These are phyloP conservation scores for Mungos mungo DNA, from an alignment of 2,113 vertebrate genomes.

Conservation along the genomic window DNA sequence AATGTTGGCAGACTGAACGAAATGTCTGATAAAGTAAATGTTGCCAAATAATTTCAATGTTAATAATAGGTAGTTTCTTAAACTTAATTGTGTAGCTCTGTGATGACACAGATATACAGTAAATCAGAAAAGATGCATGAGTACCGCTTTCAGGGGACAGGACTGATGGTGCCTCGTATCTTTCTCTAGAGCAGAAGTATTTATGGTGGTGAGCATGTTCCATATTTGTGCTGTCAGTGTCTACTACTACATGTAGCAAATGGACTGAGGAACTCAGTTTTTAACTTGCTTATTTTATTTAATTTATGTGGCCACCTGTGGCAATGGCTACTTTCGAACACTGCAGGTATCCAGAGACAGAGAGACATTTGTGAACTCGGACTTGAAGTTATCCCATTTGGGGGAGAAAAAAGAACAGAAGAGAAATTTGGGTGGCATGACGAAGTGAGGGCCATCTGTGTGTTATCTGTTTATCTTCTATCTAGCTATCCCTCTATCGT, in stretches of 20 bases:
- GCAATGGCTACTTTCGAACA: neutral
- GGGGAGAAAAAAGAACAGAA: neutral
- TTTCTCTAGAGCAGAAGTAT: neutral
- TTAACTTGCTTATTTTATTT: neutral
- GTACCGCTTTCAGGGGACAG: neutral
- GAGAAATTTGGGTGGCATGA: neutral
- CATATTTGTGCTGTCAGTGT: neutral
- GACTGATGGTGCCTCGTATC: neutral
- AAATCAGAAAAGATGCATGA: neutral
- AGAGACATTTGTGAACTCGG: neutral
- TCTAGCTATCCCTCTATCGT: neutral
- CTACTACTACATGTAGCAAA: neutral
- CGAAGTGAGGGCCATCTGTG: neutral
- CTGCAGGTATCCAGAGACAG: neutral
- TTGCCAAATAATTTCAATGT: constrained; percentile 36
- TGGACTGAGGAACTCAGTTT: neutral
- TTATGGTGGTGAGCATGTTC: neutral
- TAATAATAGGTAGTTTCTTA: constrained; percentile 10
- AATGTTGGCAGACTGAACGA: constrained; percentile 34
- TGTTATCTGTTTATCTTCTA: neutral
- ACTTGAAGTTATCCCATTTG: neutral
- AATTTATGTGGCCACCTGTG: neutral
- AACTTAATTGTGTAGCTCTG: neutral
- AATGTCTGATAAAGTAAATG: constrained; percentile 40
- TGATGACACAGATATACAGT: neutral